Percentiles rank a stretch among this genome's conserved stretches.
Evolutionary conservation across 2,888 invertebrate species (phyloP).

Genomic region (Yponomeuta evonymella): DNA sequence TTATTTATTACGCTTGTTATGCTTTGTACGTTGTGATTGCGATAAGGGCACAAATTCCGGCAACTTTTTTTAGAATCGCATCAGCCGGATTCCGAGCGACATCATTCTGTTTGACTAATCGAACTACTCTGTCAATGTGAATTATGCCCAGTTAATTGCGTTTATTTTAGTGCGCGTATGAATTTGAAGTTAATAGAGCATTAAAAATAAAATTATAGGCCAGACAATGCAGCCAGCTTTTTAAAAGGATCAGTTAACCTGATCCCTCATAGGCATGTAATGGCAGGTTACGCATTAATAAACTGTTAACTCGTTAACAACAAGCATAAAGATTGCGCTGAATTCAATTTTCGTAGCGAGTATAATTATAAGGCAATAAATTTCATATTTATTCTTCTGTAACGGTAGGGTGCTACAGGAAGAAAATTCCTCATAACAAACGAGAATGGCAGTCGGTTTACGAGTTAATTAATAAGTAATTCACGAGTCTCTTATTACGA

Average conservation of each 20-base stretch:
- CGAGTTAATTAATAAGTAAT: slow-evolving; percentile 48
- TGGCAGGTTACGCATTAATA: background rate
- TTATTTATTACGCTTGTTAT: no score
- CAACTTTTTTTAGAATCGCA: no score
- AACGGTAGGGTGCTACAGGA: slow-evolving; percentile 4
- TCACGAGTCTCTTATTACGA: slow-evolving; percentile 41
- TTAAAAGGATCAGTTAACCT: slow-evolving; percentile 1
- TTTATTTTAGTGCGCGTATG: background rate
- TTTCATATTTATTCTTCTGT: slow-evolving; percentile 11
- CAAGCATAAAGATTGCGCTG: slow-evolving; percentile 15
- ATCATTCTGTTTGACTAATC: no score
- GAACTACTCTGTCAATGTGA: no score
- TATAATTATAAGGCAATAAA: slow-evolving; percentile 16
- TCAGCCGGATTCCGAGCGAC: no score
- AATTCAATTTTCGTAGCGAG: slow-evolving; percentile 16
- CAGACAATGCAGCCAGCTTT: background rate
- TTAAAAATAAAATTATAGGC: slow-evolving; percentile 9
- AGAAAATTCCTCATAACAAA: slow-evolving; percentile 20
- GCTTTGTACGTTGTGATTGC: no score
- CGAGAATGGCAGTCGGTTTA: slow-evolving; percentile 33
- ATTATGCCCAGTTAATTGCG: background rate
- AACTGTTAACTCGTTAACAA: slow-evolving; percentile 16
- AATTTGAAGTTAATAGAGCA: background rate
- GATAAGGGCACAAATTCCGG: no score
- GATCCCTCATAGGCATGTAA: slow-evolving; percentile 1